Evolutionary conservation across 2,113 vertebrate species (phyloP).

Genomic region (Silurus glanis): DNA sequence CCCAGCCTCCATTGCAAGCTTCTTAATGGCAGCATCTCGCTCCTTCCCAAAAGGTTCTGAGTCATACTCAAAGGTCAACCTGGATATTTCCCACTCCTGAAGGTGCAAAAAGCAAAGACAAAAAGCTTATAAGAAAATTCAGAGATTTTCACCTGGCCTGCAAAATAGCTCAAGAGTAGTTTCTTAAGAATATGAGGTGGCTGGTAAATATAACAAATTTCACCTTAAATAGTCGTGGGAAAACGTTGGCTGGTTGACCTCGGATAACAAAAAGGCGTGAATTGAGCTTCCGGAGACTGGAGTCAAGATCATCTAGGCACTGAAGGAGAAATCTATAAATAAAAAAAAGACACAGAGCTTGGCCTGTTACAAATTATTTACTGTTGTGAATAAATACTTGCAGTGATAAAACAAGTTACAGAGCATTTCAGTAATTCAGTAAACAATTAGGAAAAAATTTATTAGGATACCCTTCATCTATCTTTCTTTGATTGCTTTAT

Average conservation of each 20-base stretch:
- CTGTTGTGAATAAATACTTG: not conserved
- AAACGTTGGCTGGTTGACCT: constrained; percentile 78
- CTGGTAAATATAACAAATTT: not conserved
- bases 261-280: constrained; percentile 77
- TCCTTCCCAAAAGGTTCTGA: constrained; percentile 78
- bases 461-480: not conserved
- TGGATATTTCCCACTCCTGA: constrained; percentile 78
- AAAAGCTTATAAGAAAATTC: not conserved
- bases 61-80: constrained; percentile 77
- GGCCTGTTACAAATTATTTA: not conserved
- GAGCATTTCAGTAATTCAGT: not conserved
- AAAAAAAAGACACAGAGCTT: not conserved
- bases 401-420: not conserved
- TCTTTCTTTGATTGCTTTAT: too few relatives aligned
- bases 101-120: not conserved
- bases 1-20: constrained; percentile 75
- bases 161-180: not conserved
- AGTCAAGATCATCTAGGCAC: constrained; percentile 76
- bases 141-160: not conserved
- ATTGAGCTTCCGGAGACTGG: constrained; percentile 74
- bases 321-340: constrained; percentile 73
- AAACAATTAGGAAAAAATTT: not conserved
- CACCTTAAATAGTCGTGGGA: constrained; percentile 78
- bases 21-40: constrained; percentile 76
- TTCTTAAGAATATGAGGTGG: not conserved